These are phyloP conservation scores for Dolomedes plantarius DNA, from an alignment of 2,888 invertebrate genomes.

Conservation along the genomic window DNA sequence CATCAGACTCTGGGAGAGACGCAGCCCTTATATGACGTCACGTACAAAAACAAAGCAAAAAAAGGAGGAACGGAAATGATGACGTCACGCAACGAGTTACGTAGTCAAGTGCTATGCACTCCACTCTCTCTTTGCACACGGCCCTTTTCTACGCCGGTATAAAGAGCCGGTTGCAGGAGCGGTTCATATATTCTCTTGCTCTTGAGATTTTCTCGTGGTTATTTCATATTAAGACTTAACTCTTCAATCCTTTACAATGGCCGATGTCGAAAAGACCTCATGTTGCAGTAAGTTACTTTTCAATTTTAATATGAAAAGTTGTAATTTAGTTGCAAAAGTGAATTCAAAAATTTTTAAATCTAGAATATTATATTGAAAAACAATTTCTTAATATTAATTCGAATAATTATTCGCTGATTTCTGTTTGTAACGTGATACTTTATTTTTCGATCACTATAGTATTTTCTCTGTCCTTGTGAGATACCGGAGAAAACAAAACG, in stretches of 20 bases:
- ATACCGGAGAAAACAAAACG: too few relatives aligned
- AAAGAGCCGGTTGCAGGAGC: not conserved
- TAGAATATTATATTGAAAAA: too few relatives aligned
- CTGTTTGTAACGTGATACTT: too few relatives aligned
- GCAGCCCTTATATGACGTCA: not conserved
- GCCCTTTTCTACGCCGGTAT: constrained; percentile 4
- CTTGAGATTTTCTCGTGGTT: not conserved
- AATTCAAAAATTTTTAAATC: too few relatives aligned
- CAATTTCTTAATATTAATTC: too few relatives aligned
- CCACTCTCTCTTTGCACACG: not conserved
- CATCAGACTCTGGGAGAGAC: not conserved
- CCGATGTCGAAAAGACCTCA: constrained; percentile 45
- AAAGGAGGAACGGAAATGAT: not conserved
- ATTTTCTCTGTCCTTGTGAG: too few relatives aligned
- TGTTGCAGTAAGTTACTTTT: constrained; percentile 45
- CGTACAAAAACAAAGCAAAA: not conserved
- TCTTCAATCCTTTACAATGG: constrained; percentile 29
- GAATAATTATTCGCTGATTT: too few relatives aligned
- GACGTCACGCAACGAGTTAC: not conserved
- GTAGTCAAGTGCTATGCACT: constrained; percentile 2
- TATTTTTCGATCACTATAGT: too few relatives aligned
- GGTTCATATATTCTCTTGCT: not conserved
- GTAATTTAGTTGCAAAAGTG: too few relatives aligned
- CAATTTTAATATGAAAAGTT: not conserved
- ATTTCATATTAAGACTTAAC: not conserved